phyloP scores from a whole-genome alignment of 2,888 invertebrate species.

The Zootermopsis nevadensis region DNA sequence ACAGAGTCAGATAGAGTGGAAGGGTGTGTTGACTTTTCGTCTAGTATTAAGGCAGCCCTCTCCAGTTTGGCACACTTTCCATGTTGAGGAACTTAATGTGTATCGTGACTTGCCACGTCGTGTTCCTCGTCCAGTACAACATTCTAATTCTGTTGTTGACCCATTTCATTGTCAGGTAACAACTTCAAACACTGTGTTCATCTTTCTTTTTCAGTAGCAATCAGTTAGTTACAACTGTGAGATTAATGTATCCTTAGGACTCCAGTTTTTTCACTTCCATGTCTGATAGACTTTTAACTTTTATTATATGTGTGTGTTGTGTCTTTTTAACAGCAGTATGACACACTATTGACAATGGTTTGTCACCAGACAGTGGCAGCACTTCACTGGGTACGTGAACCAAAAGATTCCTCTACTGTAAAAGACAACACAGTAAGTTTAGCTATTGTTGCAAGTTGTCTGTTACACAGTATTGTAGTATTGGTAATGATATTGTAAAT shows the following conservation, averaged over 20 bases:
- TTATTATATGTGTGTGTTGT: no score
- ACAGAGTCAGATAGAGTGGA: slow-evolving; percentile 59
- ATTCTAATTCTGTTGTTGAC: background rate
- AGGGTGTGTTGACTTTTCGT: slow-evolving; percentile 58
- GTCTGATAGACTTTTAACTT: no score
- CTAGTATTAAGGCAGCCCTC: slow-evolving; percentile 61
- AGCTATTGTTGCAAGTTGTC: no score
- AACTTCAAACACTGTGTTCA: background rate
- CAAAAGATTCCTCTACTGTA: slow-evolving; percentile 23
- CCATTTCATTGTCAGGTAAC: background rate
- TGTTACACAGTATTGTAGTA: no score
- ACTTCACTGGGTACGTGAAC: slow-evolving; percentile 7
- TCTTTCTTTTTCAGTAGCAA: no score
- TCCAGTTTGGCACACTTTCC: slow-evolving; percentile 60
- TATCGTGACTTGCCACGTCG: slow-evolving; percentile 53
- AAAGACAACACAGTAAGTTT: slow-evolving; percentile 38
- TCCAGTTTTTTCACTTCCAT: no score
- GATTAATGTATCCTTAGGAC: no score
- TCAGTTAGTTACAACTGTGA: no score
- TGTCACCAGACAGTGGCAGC: slow-evolving; percentile 35
- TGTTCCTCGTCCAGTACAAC: slow-evolving; percentile 36
- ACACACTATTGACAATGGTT: slow-evolving; percentile 29
- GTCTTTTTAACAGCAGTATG: slow-evolving; percentile 28
- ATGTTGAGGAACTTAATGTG: slow-evolving; percentile 60
- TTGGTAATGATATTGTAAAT: background rate